Evolutionary conservation across 2,888 invertebrate genomes (phyloP).

Genomic region (Drosophila falleni): DNA sequence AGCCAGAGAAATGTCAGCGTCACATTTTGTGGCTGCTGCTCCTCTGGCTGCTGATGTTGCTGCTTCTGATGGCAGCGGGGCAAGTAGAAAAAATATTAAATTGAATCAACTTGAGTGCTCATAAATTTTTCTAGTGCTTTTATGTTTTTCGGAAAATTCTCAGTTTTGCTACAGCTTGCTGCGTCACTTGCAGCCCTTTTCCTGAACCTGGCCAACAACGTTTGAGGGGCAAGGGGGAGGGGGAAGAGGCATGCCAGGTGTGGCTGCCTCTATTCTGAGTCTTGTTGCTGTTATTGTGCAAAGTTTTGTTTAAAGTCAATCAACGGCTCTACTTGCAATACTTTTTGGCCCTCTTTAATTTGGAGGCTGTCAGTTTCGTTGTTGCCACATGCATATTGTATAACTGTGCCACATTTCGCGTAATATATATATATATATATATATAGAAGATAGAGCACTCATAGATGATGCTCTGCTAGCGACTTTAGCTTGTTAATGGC

Average conservation of each 20-base stretch:
- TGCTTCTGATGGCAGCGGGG: conserved; percentile 6
- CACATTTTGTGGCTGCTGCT: conserved; percentile 63
- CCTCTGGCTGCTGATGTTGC: conserved; percentile 9
- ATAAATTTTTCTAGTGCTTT: conserved; percentile 72
- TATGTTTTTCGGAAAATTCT: conserved; percentile 41
- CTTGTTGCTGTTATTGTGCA: conserved; percentile 46
- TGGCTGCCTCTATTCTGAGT: conserved; percentile 15
- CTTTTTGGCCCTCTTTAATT: conserved; percentile 58
- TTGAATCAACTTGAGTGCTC: conserved; percentile 78
- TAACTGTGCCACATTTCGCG: conserved; percentile 8
- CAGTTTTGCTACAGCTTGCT: conserved; percentile 32
- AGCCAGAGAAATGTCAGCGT: conserved; percentile 51
- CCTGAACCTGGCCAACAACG: conserved; percentile 23
- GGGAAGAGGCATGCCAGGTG: conserved; percentile 20
- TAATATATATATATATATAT: not conserved
- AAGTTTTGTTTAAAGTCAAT: conserved; percentile 73
- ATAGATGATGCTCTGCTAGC: conserved; percentile 30
- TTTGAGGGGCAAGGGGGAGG: not conserved
- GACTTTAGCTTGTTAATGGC: conserved; percentile 66
- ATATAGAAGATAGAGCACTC: not conserved
- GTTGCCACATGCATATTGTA: conserved; percentile 10
- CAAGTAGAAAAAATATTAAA: conserved; percentile 56
- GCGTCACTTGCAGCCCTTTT: conserved; percentile 69
- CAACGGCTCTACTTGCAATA: conserved; percentile 42
- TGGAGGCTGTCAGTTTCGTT: conserved; percentile 46